Conservation (phyloP, 2,113 vertebrate genomes). For the Meriones unguiculatus region DNA sequence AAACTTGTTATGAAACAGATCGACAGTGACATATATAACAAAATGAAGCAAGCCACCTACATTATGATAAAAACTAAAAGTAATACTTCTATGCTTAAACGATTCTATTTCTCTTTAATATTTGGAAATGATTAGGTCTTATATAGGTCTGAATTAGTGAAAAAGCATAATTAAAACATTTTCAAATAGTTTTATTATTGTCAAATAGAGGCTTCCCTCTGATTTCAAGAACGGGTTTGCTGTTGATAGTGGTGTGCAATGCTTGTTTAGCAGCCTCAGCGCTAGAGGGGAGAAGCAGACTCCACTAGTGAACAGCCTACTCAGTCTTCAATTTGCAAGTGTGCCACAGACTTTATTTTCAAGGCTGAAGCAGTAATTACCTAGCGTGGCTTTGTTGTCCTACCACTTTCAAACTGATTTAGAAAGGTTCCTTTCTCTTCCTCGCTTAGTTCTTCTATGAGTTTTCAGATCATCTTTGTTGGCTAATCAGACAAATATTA, state of each 20-base stretch:
- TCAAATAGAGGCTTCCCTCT: background rate
- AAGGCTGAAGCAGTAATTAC: background rate
- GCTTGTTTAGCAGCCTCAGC: background rate
- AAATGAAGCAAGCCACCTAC: background rate
- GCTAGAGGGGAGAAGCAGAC: background rate
- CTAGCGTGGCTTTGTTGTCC: background rate
- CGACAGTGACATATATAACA: background rate
- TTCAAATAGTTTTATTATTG: background rate
- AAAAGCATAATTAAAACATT: background rate
- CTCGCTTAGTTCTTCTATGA: background rate
- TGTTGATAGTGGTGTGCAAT: background rate
- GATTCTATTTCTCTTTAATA: background rate
- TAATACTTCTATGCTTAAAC: background rate
- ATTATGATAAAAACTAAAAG: background rate
- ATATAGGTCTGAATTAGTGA: background rate
- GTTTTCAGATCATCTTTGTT: slow-evolving; percentile 5
- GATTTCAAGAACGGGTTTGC: background rate
- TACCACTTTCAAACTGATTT: background rate
- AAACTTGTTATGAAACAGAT: background rate
- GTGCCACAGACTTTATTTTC: background rate
- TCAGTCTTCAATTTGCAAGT: background rate
- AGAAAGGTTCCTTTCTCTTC: background rate
- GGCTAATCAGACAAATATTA: background rate
- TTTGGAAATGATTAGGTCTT: background rate
- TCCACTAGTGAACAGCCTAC: background rate